phyloP scores from a whole-genome alignment of 2,113 vertebrate genomes.

The Paedocypris sp. region DNA sequence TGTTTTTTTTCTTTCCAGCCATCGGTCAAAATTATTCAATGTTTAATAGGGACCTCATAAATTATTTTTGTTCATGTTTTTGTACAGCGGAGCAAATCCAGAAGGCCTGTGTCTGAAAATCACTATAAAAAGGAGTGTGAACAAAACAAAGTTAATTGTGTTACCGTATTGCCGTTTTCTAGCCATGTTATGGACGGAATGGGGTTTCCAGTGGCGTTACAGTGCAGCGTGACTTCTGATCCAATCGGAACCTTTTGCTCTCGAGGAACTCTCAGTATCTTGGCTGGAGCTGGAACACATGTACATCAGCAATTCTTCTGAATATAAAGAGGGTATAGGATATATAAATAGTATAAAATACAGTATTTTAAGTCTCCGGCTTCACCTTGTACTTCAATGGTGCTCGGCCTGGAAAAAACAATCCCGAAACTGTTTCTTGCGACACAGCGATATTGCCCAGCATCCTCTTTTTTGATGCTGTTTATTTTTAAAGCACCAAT shows the following conservation, averaged over 20 bases:
- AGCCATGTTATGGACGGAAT: conserved; percentile 86
- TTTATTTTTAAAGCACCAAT: conserved; percentile 89
- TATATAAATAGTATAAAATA: not conserved
- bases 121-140: not conserved
- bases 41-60: too few relatives aligned
- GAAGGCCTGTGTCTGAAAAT: too few relatives aligned
- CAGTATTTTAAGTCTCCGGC: not conserved
- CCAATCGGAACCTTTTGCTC: conserved; percentile 83
- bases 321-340: not conserved
- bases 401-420: conserved; percentile 79
- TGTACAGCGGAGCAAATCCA: too few relatives aligned
- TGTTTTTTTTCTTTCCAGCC: too few relatives aligned
- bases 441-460: conserved; percentile 85
- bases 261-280: conserved; percentile 82
- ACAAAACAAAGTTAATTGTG: conserved; percentile 20
- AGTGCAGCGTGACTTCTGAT: conserved; percentile 76
- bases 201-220: conserved; percentile 81
- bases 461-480: conserved; percentile 84
- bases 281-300: conserved; percentile 92
- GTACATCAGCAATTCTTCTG: too few relatives aligned
- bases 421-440: conserved; percentile 92
- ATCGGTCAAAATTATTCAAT: too few relatives aligned
- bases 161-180: conserved; percentile 91
- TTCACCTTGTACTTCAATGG: conserved; percentile 85
- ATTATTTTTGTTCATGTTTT: too few relatives aligned